phyloP scores from a whole-genome alignment of 2,888 invertebrate genomes.

The Orthosia cruda region DNA sequence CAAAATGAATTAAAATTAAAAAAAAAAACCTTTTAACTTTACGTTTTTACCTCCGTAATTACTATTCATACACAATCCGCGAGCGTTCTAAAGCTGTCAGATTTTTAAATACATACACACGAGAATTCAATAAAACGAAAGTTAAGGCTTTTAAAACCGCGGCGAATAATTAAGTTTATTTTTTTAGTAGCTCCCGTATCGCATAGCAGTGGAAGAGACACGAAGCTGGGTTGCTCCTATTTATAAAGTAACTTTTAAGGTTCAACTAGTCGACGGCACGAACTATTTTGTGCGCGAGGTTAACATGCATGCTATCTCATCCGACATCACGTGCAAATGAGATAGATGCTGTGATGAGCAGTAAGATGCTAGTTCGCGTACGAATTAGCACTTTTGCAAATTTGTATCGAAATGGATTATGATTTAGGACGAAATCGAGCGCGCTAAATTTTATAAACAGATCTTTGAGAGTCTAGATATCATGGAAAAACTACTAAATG shows the following conservation, averaged over 20 bases:
- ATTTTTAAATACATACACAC: slow-evolving; percentile 41
- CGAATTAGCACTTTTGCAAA: no score
- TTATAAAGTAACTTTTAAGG: slow-evolving; percentile 88
- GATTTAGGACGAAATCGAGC: no score
- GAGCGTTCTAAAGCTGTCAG: slow-evolving; percentile 50
- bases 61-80: slow-evolving; percentile 48
- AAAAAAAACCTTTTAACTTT: slow-evolving; percentile 50
- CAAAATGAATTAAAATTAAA: slow-evolving; percentile 43
- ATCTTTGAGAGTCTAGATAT: no score
- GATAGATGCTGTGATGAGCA: no score
- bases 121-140: slow-evolving; percentile 55
- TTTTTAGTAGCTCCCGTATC: slow-evolving; percentile 62
- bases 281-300: no score
- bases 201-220: slow-evolving; percentile 60
- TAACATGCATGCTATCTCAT: no score
- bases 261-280: no score
- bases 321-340: no score
- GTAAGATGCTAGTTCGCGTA: no score
- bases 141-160: slow-evolving; percentile 39
- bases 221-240: slow-evolving; percentile 81
- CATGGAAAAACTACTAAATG: no score
- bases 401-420: no score
- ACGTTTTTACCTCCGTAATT: slow-evolving; percentile 48
- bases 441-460: no score
- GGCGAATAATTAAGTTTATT: slow-evolving; percentile 63